Base-by-base conservation (phyloP, 2,888 invertebrate genomes). In the Phragmatobia fuliginosa region DNA sequence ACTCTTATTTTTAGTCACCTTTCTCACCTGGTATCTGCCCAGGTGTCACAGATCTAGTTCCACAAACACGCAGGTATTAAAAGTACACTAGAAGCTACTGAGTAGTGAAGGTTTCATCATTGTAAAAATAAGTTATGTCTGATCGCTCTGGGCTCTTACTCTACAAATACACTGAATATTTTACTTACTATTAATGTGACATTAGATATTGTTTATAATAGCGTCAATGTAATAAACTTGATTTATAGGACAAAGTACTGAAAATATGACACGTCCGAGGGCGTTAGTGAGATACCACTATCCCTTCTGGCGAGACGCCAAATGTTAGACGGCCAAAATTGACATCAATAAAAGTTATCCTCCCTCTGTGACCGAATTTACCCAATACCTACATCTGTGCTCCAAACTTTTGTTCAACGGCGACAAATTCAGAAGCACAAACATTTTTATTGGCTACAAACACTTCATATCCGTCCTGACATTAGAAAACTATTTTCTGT, bases 261-360 rank as follows among this genome's bases (percentile, higher is more conserved):
- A 81, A 83, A 81, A 84, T 83, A 82, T 81, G 75, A 84, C 83
- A 83, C 79, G 78, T 75, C 76, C 80, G 80, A 79, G 80, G 77
- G 78, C 78, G 85, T 86, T 87, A 86, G 84, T 83, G 83, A 83
- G 85, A 84, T 84, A 85, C 84, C 88, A 87, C 85, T 87, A 82
- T 87, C 85, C 85, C 83, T 87, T 83, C 80, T 91, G 92, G 92
- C 91, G 72, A 65, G 70, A 61, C 67, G 90, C 92, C 92, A 91
- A 83, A 82, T 82, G 85, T 82, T 82, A 79, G 78, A 79, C 83
- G 83, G 83, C 75, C 87, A 84, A 86, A 88, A 88, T 87, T 88
- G 90, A 90, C 91, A 88, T 91, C 91, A 88, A 91, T 91, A 90
- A 88, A 89, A 88, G 79, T 89, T 90, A 88, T 83, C 76, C 78